Evolutionary conservation across 2,797 vertebrate genomes (phyloP), one percentile per base, ranked within the genome.

Genomic region (Propithecus deckenii): DNA sequence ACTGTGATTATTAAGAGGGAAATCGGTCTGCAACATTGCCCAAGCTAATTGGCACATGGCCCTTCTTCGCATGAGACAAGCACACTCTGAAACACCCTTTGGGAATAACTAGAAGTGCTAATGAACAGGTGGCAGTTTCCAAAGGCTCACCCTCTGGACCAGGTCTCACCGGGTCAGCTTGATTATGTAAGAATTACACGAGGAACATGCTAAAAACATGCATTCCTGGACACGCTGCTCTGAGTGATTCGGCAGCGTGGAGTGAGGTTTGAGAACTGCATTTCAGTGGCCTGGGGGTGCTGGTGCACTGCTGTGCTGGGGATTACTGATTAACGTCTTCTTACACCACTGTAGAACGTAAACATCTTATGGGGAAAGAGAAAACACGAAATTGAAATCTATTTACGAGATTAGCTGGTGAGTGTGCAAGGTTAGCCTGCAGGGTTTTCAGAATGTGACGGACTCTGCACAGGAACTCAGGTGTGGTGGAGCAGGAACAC

Each of bases 341-440:
- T n/a, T 79, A 91, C 75, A 69, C 25, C 43, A 83, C 14, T 43
- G 38, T 43, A 46, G 83, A 80, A 15, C 41, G 25, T 50, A 80
- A 87, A 43, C 32, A 74, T 43, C 50, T 93, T 14, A 55, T 7
- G 38, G 52, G 65, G 43, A 93, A 75, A 57, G 50, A 86, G 67
- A 89, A 93, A 88, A 57, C n/a, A 87, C 13, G 35, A 89, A 43
- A 69, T 38, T 38, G 65, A 94, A 28, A n/a, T 41, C 48, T 76
- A 55, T n/a, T 69, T 52, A 6, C 57, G 72, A 71, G 48, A 80
- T 48, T 71, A 85, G 65, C 48, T 57, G n/a, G 76, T 30, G 50
- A 84, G 38, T 75, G 50, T 91, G 67, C 38, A 41, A 50, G 30
- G 32, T 57, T 32, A 72, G 52, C 12, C 88, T 83, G 46, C 7